Evolutionary conservation across 2,797 vertebrate genomes (phyloP), one percentile per base, ranked within the genome.

Genomic region (Buphagus erythrorhynchus): DNA sequence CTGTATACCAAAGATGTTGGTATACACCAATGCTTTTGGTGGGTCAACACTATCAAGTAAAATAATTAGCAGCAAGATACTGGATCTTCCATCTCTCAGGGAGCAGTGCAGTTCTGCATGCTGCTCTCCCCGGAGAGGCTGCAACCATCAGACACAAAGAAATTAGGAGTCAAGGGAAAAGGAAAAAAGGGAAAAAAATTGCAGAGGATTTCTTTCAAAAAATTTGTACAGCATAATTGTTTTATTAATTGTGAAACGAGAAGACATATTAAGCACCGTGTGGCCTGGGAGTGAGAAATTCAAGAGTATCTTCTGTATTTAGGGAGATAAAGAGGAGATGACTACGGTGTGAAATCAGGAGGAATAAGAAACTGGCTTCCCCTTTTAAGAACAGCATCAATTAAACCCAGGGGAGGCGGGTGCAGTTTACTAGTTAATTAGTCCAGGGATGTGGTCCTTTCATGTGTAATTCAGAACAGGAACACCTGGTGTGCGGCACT

Each of bases 381-480:
- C 95, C 93, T 98, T 98, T 98, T 97, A 97, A 98, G 96, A 97
- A 95, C 95, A 92, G 97, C 97, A 96, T 98, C 98, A 98, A 98
- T 98, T 98, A 98, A 98, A 95, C 98, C 97, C 98, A 97, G 95
- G 98, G 98, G 98, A 97, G 97, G 96, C 35, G 97, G 98, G 97
- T 96, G 97, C 96, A 97, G 98, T 98, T 98, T 98, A 97, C 97
- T 97, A 97, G 98, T 98, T 98, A 98, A 98, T 98, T 98, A 98
- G 98, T 98, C 96, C 94, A 87, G 97, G 98, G 98, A 98, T 98
- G 97, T 97, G 97, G 97, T 97, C 97, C 98, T 98, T 98, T 98
- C 98, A 98, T 98, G 98, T 98, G 98, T 98, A 98, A 98, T 98
- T 98, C 98, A 98, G 98, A 98, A 98, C 98, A 98, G 97, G 98